Percentiles rank a stretch among this genome's conserved stretches.
Conservation (phyloP, 2,797 vertebrate genomes). For the Poecilia wingei region DNA sequence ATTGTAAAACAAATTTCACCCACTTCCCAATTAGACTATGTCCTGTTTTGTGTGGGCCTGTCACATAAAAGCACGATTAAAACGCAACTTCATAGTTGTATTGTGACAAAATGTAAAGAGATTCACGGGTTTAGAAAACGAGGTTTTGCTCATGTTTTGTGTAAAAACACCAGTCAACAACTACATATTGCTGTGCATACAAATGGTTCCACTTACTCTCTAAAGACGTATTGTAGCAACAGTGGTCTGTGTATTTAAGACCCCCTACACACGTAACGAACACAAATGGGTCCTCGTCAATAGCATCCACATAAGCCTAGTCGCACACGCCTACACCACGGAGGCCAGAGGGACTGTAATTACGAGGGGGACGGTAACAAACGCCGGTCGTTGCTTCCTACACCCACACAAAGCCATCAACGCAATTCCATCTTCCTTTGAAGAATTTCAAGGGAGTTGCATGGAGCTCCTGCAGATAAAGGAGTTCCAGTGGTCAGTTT, state of each 20-base stretch:
- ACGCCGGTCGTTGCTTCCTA: constrained; percentile 51
- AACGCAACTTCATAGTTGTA: neutral
- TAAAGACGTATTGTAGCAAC: neutral
- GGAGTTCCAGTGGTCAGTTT: constrained; percentile 48
- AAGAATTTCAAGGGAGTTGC: constrained; percentile 61
- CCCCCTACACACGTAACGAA: constrained; percentile 25
- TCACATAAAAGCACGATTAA: neutral
- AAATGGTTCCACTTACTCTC: neutral
- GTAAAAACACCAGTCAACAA: constrained; percentile 14
- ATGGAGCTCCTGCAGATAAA: constrained; percentile 53
- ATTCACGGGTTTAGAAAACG: neutral
- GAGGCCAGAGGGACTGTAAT: constrained; percentile 70
- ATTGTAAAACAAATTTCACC: neutral
- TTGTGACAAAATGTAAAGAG: neutral
- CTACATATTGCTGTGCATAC: neutral
- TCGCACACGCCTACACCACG: constrained; percentile 45
- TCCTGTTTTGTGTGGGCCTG: neutral
- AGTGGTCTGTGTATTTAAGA: constrained; percentile 16
- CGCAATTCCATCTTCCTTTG: constrained; percentile 54
- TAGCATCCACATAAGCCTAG: constrained; percentile 13
- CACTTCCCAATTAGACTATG: neutral
- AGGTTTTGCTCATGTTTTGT: neutral
- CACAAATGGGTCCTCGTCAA: constrained; percentile 19
- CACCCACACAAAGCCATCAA: constrained; percentile 44
- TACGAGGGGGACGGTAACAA: constrained; percentile 43